Evolutionary conservation across 2,888 invertebrate genomes (phyloP), one percentile per base, ranked within the genome.

Genomic region (Gnatocerus cornutus): DNA sequence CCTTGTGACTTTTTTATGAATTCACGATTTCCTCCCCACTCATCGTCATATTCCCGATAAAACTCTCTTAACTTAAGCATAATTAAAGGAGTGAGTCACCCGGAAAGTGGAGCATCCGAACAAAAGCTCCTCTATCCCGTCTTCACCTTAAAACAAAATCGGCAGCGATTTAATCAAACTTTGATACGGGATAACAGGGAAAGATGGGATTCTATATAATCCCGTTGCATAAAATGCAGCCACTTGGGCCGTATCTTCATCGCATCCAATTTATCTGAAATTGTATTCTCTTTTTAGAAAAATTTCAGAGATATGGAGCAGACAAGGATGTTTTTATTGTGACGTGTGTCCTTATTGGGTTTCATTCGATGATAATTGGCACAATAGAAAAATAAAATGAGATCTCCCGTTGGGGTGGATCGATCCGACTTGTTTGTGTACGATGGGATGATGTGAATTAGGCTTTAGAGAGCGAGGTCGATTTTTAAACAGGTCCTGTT

Each of bases 331-430:
- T 50, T 21, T 27, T 50, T 50, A 27, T 50, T 29, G 33, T 52
- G 30, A 52, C 52, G 52, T 14, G 43, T 9, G 46, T 55, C 21
- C 14, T 45, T 30, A 45, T 58, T 45, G 58, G 45, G 41, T 16
- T 43, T 58, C 43, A 56, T 56, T 56, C 21, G 56, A 27, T 43
- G 43, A 56, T 58, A 58, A 58, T 58, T 58, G 58, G 43, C 12
- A 27, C 45, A 43, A 45, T 29, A 29, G 58, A 45, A 58, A 58
- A 58, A 58, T 58, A 58, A 58, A 43, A 45, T 30, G 27, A 29
- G 55, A 46, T 10, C 52, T 39, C 55, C 9, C 39, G 37, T 9
- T 29, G 33, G 39, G 55, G 37, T 7, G 10, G 33, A 53, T 37
- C 55, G 39, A 55, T 52, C 12, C 6, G 33, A 3, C 10, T 37